Base-by-base conservation (phyloP, 2,888 invertebrate genomes). In the Drosophila kambysellisi region DNA sequence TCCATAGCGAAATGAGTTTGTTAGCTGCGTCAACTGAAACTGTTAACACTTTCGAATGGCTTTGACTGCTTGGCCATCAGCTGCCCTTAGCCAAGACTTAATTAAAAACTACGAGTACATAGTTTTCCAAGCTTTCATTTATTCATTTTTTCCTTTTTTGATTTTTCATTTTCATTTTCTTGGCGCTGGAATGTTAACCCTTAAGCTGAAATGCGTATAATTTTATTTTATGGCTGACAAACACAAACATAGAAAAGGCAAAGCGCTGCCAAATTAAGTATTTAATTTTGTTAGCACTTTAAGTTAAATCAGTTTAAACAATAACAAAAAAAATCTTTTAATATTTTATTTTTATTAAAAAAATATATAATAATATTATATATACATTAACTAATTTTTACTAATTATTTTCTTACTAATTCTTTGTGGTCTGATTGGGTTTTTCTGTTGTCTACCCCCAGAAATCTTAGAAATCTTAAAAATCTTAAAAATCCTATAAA, bases 91-190 rank as follows among this genome's bases (percentile, higher is more conserved):
- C 56, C 56, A 56, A 61, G 70, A 70, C 79, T 79, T 85, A 89
- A 85, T 85, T 85, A 85, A 85, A 85, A 85, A 89, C 78, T 82
- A 70, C 63, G 62, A 66, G 70, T 50, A 68, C 76, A 72, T 75
- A 74, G 70, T 74, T 76, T 76, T 43, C 61, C 56, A 56, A n/a
- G 37, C 56, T 39, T 56, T n/a, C 29, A 8, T 46, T 46, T 46
- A 46, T n/a, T 11, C 15, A 29, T 29, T 46, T 48, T 29, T 2
- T 15, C 25, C 25, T 32, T 41, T 48, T 17, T 2, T 11, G 30
- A n/a, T 30, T 41, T 48, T 12, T 25, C 46, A 46, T 46, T 46
- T 25, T 5, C 17, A 12, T 29, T 39, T 68, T 48, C 54, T 57
- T 54, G 30, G 50, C 53, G 29, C 35, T 64, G 66, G 25, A 25